phyloP scores from a whole-genome alignment of 2,113 vertebrate genomes.

The Eudyptes chrysolophus region DNA sequence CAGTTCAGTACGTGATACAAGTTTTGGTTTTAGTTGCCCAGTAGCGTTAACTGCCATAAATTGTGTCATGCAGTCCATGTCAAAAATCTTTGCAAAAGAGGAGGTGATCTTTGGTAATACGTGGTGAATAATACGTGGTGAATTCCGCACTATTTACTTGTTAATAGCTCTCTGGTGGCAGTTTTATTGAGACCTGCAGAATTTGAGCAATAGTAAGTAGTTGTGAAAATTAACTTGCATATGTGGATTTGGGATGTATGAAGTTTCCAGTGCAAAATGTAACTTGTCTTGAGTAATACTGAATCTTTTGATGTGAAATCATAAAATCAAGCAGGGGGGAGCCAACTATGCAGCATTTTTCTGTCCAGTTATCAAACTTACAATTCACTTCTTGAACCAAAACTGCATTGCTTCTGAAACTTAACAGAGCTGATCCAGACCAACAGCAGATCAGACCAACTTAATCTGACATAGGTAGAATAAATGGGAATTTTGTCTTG shows the following conservation, averaged over 20 bases:
- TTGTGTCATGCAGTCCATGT: not conserved
- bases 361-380: constrained; percentile 53
- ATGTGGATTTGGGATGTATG: not conserved
- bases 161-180: not conserved
- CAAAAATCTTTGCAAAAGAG: not conserved
- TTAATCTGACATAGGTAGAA: constrained; percentile 53
- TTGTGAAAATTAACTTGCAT: constrained; percentile 1
- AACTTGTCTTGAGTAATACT: constrained; percentile 40
- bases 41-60: not conserved
- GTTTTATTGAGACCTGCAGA: not conserved
- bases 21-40: constrained; percentile 1
- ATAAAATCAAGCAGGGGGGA: constrained; percentile 28
- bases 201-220: not conserved
- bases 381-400: constrained; percentile 19
- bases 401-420: constrained; percentile 52
- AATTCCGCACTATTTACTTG: not conserved
- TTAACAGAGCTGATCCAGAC: constrained; percentile 32
- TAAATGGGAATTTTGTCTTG: constrained; percentile 72
- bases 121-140: not conserved
- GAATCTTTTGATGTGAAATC: constrained; percentile 19
- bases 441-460: constrained; percentile 37
- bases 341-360: constrained; percentile 59
- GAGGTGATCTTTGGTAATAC: not conserved
- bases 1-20: not conserved
- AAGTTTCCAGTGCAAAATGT: constrained; percentile 41